Evolutionary conservation across 2,797 vertebrate species (phyloP), one percentile per base, ranked within the genome.

Genomic region (Ctenopoma kingsleyae): DNA sequence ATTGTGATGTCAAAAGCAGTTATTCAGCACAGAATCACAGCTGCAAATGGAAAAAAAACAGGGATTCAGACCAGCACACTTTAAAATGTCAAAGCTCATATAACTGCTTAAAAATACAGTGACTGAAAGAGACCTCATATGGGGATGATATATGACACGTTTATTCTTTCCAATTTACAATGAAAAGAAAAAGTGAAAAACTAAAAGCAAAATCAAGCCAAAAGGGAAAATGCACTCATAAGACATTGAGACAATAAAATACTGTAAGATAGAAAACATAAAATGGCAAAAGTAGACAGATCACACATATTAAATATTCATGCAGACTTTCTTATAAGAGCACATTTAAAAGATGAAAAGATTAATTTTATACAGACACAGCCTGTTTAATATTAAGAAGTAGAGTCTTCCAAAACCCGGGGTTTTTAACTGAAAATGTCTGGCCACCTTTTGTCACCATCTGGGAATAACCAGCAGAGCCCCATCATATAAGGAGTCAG

Each of bases 1-100:
- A 32, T 8, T 22, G 17, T 17, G 8, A 5, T 46, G 69, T 50
- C 8, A 56, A 23, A 20, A 20, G 8, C 20, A 59, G 48, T 35
- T 62, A 62, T 51, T n/a, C 15, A 35, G 12, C 12, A 15, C 12
- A 56, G 3, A 48, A 44, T 15, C 38, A 41, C 15, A 70, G 8
- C 16, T 53, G 19, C 2, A 35, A 35, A 65, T 10, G 30, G 9
- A 13, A 65, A 70, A 60, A 49, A 30, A 43, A 60, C 30, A 11
- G 11, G 8, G 7, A n/a, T 40, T 1, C 0, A 1, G 62, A 44
- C n/a, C 6, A 47, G 52, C 51, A 48, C 8, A n/a, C 20, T 9
- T 7, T 44, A 25, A 44, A 47, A 64, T 16, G 3, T 15, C 1
- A 17, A 38, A 15, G 12, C 46, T n/a, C 5, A 56, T 16, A 43